phyloP scores from a whole-genome alignment of 2,113 vertebrate species.

The Gymnocephalus cernua region DNA sequence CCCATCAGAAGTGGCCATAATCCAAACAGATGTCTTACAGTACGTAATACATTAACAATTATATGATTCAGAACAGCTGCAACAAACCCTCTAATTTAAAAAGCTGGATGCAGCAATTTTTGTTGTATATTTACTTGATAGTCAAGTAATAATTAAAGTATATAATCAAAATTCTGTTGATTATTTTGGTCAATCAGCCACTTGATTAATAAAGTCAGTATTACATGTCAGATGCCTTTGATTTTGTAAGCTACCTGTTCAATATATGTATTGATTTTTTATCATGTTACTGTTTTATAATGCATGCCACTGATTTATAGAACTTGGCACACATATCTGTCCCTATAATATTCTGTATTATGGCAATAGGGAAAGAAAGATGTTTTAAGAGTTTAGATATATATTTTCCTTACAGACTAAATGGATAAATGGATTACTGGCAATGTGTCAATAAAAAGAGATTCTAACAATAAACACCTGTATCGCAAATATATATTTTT shows the following conservation, averaged over 20 bases:
- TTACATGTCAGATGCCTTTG: not conserved
- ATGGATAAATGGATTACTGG: not conserved
- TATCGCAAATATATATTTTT: not conserved
- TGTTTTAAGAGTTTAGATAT: not conserved
- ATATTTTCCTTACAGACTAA: conserved; percentile 3
- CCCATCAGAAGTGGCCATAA: not conserved
- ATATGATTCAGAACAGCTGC: not conserved
- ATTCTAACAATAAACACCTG: not conserved
- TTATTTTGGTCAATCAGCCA: not conserved
- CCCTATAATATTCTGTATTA: not conserved
- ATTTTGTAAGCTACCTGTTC: not conserved
- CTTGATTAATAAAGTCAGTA: not conserved
- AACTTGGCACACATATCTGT: not conserved
- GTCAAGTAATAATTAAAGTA: not conserved
- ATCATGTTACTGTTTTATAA: not conserved
- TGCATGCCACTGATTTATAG: not conserved
- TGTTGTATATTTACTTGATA: not conserved
- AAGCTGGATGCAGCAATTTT: not conserved
- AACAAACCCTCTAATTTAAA: not conserved
- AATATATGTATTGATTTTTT: not conserved
- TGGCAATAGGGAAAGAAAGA: not conserved
- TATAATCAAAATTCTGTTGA: not conserved
- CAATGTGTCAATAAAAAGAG: conserved; percentile 6
- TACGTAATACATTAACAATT: not conserved
- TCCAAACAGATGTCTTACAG: not conserved